Evolutionary conservation across 1,140 invertebrate genomes (phyloP).

Genomic region (Liolophura sinensis): DNA sequence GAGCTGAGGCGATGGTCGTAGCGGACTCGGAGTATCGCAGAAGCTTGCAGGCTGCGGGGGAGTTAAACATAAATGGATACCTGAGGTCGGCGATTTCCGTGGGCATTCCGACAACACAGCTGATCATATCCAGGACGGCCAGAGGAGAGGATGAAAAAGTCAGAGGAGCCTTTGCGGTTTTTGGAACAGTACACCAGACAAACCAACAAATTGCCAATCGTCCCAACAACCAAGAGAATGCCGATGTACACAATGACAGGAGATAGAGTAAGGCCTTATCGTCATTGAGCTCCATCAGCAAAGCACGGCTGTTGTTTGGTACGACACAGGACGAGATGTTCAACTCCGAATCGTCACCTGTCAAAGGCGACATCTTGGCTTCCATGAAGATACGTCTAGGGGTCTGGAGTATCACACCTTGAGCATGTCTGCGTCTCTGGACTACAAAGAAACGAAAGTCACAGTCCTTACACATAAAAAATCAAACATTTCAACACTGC

Average conservation of each 20-base stretch:
- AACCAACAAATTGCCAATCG: conserved; percentile 20
- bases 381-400: too few relatives aligned
- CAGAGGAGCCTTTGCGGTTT: conserved; percentile 10
- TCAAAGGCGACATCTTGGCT: too few relatives aligned
- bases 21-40: conserved; percentile 10
- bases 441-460: too few relatives aligned
- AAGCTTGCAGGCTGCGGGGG: conserved; percentile 11
- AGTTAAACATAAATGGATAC: conserved; percentile 7
- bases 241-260: conserved; percentile 45
- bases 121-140: conserved; percentile 13
- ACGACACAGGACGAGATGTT: too few relatives aligned
- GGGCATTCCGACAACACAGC: conserved; percentile 10
- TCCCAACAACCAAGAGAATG: conserved; percentile 42
- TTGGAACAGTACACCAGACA: conserved; percentile 16
- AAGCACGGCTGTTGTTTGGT: conserved; percentile 2
- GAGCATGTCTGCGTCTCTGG: too few relatives aligned
- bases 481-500: too few relatives aligned
- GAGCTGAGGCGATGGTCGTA: conserved; percentile 8
- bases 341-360: too few relatives aligned
- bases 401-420: too few relatives aligned
- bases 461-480: too few relatives aligned
- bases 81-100: conserved; percentile 17
- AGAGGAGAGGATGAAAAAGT: conserved; percentile 19
- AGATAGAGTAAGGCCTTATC: conserved; percentile 43
- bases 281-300: conserved; percentile 31